These are phyloP conservation scores for Eutrigla gurnardus DNA, from an alignment of 2,797 vertebrate species.

Conservation along the genomic window DNA sequence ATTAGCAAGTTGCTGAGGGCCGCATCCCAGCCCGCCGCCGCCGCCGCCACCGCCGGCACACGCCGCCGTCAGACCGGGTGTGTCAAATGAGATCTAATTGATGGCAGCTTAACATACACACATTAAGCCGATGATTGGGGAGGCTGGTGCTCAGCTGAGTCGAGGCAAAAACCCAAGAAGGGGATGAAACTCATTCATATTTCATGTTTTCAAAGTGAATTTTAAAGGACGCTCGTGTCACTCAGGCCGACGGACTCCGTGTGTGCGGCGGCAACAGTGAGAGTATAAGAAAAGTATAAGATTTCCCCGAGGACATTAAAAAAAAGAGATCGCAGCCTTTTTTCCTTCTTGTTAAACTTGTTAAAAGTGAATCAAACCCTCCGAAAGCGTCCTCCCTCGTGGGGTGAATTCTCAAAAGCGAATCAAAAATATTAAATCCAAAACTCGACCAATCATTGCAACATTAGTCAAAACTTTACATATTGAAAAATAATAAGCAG, in stretches of 20 bases:
- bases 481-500: slow-evolving; percentile 71
- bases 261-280: not conserved
- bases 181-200: slow-evolving; percentile 36
- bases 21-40: slow-evolving; percentile 68
- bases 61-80: slow-evolving; percentile 64
- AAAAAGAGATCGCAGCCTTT: not conserved
- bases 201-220: slow-evolving; percentile 61
- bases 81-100: slow-evolving; percentile 82
- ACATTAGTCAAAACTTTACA: slow-evolving; percentile 52
- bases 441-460: slow-evolving; percentile 44
- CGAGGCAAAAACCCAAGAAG: slow-evolving; percentile 40
- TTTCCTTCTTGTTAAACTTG: not conserved
- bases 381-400: slow-evolving; percentile 16
- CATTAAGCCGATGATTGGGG: slow-evolving; percentile 74
- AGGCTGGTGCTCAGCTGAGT: slow-evolving; percentile 64
- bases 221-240: slow-evolving; percentile 42
- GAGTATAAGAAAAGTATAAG: slow-evolving; percentile 27
- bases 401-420: slow-evolving; percentile 32
- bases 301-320: slow-evolving; percentile 19
- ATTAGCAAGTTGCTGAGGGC: slow-evolving; percentile 75
- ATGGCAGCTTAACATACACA: slow-evolving; percentile 76
- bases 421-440: slow-evolving; percentile 39
- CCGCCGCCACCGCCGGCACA: slow-evolving; percentile 58
- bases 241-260: slow-evolving; percentile 10
- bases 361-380: slow-evolving; percentile 36